Evolutionary conservation across 2,797 vertebrate species (phyloP), one percentile per base, ranked within the genome.

Genomic region (Trachurus trachurus): DNA sequence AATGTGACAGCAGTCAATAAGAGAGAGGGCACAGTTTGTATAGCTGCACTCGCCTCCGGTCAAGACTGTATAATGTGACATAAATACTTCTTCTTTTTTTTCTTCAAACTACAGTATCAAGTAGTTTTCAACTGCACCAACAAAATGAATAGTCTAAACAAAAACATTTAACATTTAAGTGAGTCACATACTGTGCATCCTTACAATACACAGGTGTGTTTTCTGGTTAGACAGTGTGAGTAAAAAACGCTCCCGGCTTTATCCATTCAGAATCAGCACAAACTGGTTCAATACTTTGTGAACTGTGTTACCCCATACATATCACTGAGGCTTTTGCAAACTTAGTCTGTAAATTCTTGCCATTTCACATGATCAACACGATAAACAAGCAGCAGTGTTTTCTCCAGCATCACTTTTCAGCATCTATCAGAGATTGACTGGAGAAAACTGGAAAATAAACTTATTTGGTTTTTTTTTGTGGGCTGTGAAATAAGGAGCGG

Each of bases 1-100:
- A 50, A 21, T 74, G 72, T 72, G 74, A 68, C 26, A 75, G 71
- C 73, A 74, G 64, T 47, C 68, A 71, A 29, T 52, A 64, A 71
- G 54, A 45, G 26, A 66, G 75, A 71, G 49, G 75, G 59, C 84
- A 78, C 59, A 74, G 59, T 68, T 74, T 68, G 34, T 17, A 17
- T 44, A 59, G 67, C 71, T 74, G 31, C 31, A 6, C 26, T 22
- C 37, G 10, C 1, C 8, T 4, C 10, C 11, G 34, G 44, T 42
- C 13, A n/a, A 68, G 26, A 69, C 6, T 16, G 19, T 37, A 22
- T 58, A 2, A 78, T 69, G 6, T 34, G 5, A 34, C 4, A 3
- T 34, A 6, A 34, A 34, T 34, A 34, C 31, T 34, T 34, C 31
- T 34, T 34, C 6, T 34, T 34, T 34, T 34, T 34, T 26, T 26